These are phyloP conservation scores for Lepidurus arcticus DNA, from an alignment of 1,140 invertebrate genomes.

Conservation along the genomic window DNA sequence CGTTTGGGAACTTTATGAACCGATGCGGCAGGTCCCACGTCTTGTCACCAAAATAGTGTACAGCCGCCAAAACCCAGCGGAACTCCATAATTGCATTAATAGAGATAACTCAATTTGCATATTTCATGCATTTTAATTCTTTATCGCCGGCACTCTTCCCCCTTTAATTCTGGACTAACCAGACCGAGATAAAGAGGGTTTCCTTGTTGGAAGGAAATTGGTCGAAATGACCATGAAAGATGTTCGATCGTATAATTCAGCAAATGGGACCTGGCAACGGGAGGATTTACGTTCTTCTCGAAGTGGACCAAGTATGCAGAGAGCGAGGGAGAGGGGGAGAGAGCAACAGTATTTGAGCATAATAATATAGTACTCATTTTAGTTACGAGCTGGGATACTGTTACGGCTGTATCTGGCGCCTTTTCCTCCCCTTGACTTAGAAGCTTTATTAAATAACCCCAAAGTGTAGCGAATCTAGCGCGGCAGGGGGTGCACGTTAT, in stretches of 20 bases:
- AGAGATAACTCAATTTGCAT: not conserved
- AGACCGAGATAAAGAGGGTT: not conserved
- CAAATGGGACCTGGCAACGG: not conserved
- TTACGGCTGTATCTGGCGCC: not conserved
- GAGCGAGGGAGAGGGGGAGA: not conserved
- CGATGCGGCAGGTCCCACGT: no score
- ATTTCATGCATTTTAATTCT: conserved; percentile 20
- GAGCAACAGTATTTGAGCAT: no score
- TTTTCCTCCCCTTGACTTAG: not conserved
- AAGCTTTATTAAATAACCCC: not conserved
- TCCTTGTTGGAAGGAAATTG: not conserved
- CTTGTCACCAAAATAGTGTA: no score
- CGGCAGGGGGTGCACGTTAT: not conserved
- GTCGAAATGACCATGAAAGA: not conserved
- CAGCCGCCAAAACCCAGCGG: not conserved
- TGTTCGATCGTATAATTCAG: not conserved
- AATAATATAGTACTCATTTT: no score
- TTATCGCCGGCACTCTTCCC: not conserved
- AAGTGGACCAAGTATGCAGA: not conserved
- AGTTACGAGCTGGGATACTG: not conserved
- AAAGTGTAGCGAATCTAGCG: not conserved
- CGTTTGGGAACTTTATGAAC: no score
- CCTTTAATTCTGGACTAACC: not conserved
- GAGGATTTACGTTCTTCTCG: not conserved
- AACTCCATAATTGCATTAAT: not conserved